Conservation (phyloP, 30 jellyfish, hydroid and myxozoan species). For the Aurelia sp. region DNA sequence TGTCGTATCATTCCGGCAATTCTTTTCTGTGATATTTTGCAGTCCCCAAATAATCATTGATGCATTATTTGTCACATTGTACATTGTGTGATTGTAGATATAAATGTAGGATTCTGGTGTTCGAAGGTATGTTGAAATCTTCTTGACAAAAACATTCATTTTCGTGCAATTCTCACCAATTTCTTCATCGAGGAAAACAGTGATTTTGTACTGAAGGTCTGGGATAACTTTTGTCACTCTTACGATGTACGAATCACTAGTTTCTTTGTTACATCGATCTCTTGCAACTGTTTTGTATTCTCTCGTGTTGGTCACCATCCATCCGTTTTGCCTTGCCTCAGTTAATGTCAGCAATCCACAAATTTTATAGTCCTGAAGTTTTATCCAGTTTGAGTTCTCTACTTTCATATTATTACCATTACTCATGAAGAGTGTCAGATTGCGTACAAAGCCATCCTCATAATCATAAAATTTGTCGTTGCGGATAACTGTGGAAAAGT, state of each 20-base stretch:
- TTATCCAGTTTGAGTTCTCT: conserved; percentile 66
- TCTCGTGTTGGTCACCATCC: conserved; percentile 1
- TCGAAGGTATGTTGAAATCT: conserved; percentile 63
- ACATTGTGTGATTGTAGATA: conserved; percentile 26
- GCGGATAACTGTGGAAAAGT: conserved; percentile 56
- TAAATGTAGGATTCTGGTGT: conserved; percentile 10
- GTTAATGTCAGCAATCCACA: conserved; percentile 68
- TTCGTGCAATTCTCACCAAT: conserved; percentile 73
- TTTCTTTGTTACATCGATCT: conserved; percentile 74
- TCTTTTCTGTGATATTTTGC: conserved; percentile 54
- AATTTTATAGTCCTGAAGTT: conserved; percentile 52
- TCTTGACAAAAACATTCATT: conserved; percentile 30
- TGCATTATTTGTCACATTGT: conserved; percentile 42
- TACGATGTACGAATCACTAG: conserved; percentile 47
- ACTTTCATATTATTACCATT: background rate
- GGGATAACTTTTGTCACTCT: conserved; percentile 27
- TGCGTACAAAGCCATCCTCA: conserved; percentile 87
- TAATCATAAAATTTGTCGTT: conserved; percentile 64
- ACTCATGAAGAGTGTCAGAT: conserved; percentile 45
- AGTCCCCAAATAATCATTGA: conserved; percentile 80
- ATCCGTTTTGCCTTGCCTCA: background rate
- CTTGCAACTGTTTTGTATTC: conserved; percentile 69
- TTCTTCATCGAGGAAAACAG: conserved; percentile 25
- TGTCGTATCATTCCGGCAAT: conserved; percentile 71
- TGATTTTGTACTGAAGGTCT: conserved; percentile 25